A percentile compares a stretch with the other conserved stretches of the same genome.
Conservation (phyloP, 2,797 vertebrate species). For the Karalla daura region DNA sequence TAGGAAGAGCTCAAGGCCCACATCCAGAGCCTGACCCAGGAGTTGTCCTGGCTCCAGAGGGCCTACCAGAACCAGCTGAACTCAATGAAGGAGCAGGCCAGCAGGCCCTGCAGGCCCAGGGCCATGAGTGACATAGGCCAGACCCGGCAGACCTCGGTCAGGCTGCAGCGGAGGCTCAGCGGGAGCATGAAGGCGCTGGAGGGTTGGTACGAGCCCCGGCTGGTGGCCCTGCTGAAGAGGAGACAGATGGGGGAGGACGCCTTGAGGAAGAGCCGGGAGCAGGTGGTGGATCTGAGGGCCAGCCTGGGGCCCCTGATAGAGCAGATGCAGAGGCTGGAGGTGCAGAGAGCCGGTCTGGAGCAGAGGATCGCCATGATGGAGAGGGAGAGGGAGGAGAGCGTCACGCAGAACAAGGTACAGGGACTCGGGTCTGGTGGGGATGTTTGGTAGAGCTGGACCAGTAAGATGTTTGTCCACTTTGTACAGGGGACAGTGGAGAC, state of each 20-base stretch:
- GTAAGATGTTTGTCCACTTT: constrained; percentile 10
- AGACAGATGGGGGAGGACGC: constrained; percentile 83
- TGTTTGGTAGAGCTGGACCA: neutral
- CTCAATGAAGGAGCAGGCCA: constrained; percentile 72
- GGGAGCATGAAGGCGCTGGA: constrained; percentile 85
- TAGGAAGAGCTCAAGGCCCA: constrained; percentile 82
- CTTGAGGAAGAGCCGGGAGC: constrained; percentile 84
- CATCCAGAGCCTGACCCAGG: constrained; percentile 81
- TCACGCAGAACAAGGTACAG: constrained; percentile 80
- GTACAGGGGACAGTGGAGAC: constrained; percentile 86
- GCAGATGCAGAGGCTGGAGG: constrained; percentile 79
- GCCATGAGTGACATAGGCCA: constrained; percentile 86
- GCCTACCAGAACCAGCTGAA: constrained; percentile 82
- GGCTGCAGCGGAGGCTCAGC: constrained; percentile 88
- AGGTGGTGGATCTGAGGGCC: constrained; percentile 83
- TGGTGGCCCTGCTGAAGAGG: constrained; percentile 86
- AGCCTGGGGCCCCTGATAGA: constrained; percentile 84
- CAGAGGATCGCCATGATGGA: constrained; percentile 85
- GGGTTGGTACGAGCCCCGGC: constrained; percentile 88
- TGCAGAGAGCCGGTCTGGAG: constrained; percentile 86
- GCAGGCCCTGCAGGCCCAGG: constrained; percentile 67
- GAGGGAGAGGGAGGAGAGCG: constrained; percentile 84
- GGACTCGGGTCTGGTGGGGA: neutral
- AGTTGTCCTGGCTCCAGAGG: constrained; percentile 81
- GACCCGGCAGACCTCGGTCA: constrained; percentile 84